Evolutionary conservation across 2,113 vertebrate genomes (phyloP), one percentile per base, ranked within the genome.

Genomic region (Urocynchramus pylzowi): DNA sequence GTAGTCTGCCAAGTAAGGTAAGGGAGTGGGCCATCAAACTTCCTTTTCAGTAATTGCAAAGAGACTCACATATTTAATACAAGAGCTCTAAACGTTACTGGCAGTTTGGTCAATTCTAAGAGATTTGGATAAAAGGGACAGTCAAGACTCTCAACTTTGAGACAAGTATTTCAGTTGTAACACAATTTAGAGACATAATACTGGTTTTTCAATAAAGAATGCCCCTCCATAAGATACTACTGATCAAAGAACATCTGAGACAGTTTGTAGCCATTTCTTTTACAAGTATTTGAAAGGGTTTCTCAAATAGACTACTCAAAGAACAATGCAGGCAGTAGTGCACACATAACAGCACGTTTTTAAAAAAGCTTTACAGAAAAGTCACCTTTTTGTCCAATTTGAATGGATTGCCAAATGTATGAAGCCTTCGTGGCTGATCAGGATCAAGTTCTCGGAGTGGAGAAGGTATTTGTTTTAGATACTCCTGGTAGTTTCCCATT

Each of bases 401-500:
- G 97, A 99, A 99, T 13, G 99, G 99, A 97, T 99, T 99, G 41
- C 99, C 99, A 92, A 99, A 99, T 0, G 99, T 99, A 97, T 99
- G 99, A 90, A 99, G 97, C 56, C 99, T 99, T 96, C 99, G 99
- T 53, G 99, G 99, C 79, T 99, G 99, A 95, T 99, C 99, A 33
- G 99, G 98, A 96, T 99, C 99, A n/a, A 99, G 98, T 89, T 99
- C 99, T 94, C 99, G 97, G 52, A 99, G 98, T 0, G 99, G 99
- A 92, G 99, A 99, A 86, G 98, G 99, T 87, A 99, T 98, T 85
- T 99, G 98, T 97, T 99, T 99, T 52, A 99, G 98, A 96, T 99
- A 99, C 79, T 99, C 99, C 95, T 99, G 99, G 96, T 99, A 99
- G 97, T 99, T 99, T 44, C 99, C 99, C 99, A 99, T 99, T 97